Base-by-base conservation (phyloP, 2,888 invertebrate genomes). In the Phaedon cochleariae region DNA sequence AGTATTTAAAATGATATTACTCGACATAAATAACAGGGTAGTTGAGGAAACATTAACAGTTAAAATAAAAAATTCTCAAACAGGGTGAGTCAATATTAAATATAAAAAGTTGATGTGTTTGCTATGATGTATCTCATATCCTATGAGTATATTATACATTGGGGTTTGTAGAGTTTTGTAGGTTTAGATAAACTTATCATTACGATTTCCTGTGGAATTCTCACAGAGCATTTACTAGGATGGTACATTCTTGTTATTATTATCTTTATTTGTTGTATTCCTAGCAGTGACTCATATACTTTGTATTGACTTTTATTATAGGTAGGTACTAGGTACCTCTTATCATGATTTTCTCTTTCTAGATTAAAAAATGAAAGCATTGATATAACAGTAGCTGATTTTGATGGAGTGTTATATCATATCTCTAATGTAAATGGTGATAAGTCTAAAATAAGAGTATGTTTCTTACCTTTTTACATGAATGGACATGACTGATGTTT, bases 1-100 rank as follows among this genome's bases (percentile, higher is more conserved):
- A 67, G 60, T 60, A 69, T 51, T 69, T 55, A 86, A 80, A 80
- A 96, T 96, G 96, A 96, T 97, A 89, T 89, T 97, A 85, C 89
- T 99, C 84, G 98, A 99, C 91, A 97, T 97, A 87, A 96, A 98
- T 88, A 99, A 99, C 89, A 93, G 97, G 86, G 97, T 98, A 86
- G 93, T 99, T 80, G 97, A 97, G 88, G 98, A 99, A 86, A 96
- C 97, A 68, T 88, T 98, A 83, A 90, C 92, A 82, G 90, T 95
- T 79, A 98, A 98, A 90, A 97, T 97, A 86, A 94, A 92, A 86
- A 97, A 97, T 90, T 95, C 95, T 82, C 88, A 94, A 85, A 93
- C 95, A 81, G 97, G 97, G 98, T 98, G 87, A 91, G 93, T 90
- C 45, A 31, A 41, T 41, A 10, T 26, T 26, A 41, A 41, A 17